phyloP scores from a whole-genome alignment of 2,888 invertebrate genomes.

The Netelia virgata region DNA sequence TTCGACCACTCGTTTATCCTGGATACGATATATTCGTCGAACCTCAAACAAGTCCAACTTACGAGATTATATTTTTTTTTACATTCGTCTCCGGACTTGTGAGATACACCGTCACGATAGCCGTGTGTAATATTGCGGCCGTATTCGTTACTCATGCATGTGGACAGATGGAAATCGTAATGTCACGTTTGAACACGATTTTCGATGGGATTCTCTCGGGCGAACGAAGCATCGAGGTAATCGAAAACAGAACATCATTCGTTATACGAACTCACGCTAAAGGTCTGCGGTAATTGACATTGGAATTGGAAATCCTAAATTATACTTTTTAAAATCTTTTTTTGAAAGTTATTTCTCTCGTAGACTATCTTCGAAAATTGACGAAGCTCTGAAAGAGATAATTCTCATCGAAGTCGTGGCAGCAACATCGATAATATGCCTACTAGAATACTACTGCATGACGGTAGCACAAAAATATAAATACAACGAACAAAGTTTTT shows the following conservation, averaged over 20 bases:
- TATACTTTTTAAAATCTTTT: not conserved
- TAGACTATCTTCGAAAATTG: constrained; percentile 33
- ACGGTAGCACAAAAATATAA: too few species aligned
- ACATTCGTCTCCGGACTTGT: constrained; percentile 26
- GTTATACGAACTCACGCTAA: constrained; percentile 74
- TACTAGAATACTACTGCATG: constrained; percentile 62
- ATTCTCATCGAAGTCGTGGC: constrained; percentile 55
- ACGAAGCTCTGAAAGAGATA: constrained; percentile 42
- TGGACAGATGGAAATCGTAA: constrained; percentile 70
- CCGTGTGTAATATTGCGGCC: constrained; percentile 69
- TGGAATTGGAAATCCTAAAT: not conserved
- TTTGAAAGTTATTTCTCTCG: not conserved
- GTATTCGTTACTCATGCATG: constrained; percentile 72
- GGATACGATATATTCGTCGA: constrained; percentile 70
- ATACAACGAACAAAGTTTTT: too few species aligned
- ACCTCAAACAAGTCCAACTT: constrained; percentile 67
- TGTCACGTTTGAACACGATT: constrained; percentile 43
- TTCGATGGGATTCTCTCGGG: constrained; percentile 59
- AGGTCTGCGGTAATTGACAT: constrained; percentile 72
- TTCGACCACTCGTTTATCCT: constrained; percentile 50
- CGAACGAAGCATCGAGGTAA: not conserved
- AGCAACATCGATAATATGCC: constrained; percentile 54
- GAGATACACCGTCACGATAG: constrained; percentile 31
- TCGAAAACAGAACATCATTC: constrained; percentile 53
- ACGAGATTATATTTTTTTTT: constrained; percentile 70